Evolutionary conservation across 2,888 invertebrate genomes (phyloP).

Genomic region (Fragum whitleyi): DNA sequence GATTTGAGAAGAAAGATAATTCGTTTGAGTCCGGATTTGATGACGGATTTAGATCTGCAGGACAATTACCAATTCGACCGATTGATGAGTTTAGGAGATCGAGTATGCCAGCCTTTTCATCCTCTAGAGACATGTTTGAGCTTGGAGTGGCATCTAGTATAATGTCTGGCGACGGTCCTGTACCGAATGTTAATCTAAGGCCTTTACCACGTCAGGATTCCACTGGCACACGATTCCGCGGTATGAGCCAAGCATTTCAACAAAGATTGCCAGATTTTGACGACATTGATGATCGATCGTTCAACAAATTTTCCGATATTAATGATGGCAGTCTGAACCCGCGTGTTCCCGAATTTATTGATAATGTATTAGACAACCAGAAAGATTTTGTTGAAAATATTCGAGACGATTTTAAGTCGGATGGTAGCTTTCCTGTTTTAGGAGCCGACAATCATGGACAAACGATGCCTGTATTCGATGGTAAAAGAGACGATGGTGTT

Average conservation of each 20-base stretch:
- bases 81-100: neutral
- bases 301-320: neutral
- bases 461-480: neutral
- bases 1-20: neutral
- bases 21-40: conserved; percentile 1
- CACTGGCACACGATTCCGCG: neutral
- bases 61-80: neutral
- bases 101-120: neutral
- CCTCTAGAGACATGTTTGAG: neutral
- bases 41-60: neutral
- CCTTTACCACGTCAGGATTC: neutral
- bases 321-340: neutral
- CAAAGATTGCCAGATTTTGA: neutral
- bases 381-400: neutral
- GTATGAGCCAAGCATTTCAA: neutral
- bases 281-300: neutral
- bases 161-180: neutral
- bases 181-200: neutral
- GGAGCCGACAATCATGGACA: neutral
- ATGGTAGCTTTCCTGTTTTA: neutral
- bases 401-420: neutral
- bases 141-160: neutral
- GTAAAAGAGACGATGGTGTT: neutral
- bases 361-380: neutral
- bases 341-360: neutral